These are phyloP conservation scores for Pedetes capensis DNA, from an alignment of 2,113 vertebrate species.

Conservation along the genomic window DNA sequence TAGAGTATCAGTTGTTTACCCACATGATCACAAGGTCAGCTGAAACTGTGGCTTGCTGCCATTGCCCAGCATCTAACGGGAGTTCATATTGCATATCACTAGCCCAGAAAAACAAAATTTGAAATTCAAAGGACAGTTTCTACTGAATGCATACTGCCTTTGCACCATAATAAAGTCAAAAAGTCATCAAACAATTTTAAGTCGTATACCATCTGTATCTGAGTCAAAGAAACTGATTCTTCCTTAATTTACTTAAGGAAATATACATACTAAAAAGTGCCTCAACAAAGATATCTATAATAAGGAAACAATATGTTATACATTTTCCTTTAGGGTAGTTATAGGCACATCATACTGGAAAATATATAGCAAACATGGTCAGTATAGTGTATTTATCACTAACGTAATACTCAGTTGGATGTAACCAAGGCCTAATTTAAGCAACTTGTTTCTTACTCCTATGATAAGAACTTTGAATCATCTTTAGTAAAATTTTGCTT, in stretches of 20 bases:
- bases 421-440: neutral
- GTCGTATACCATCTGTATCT: neutral
- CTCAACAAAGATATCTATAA: neutral
- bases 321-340: neutral
- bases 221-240: neutral
- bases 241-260: neutral
- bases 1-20: neutral
- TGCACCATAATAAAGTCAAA: neutral
- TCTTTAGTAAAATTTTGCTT: too few relatives aligned
- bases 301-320: neutral
- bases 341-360: neutral
- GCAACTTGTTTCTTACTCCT: neutral
- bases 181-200: neutral
- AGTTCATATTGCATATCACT: neutral
- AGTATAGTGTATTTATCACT: neutral
- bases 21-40: neutral
- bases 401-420: neutral
- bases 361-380: neutral
- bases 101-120: neutral
- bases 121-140: neutral
- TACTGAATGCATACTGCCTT: neutral
- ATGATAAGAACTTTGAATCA: too few relatives aligned
- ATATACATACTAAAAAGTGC: neutral
- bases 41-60: neutral
- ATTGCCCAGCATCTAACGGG: neutral